Percentiles rank a stretch among this genome's conserved stretches.
Conservation (phyloP, 2,797 vertebrate species). For the Phyllotis vaccarum region DNA sequence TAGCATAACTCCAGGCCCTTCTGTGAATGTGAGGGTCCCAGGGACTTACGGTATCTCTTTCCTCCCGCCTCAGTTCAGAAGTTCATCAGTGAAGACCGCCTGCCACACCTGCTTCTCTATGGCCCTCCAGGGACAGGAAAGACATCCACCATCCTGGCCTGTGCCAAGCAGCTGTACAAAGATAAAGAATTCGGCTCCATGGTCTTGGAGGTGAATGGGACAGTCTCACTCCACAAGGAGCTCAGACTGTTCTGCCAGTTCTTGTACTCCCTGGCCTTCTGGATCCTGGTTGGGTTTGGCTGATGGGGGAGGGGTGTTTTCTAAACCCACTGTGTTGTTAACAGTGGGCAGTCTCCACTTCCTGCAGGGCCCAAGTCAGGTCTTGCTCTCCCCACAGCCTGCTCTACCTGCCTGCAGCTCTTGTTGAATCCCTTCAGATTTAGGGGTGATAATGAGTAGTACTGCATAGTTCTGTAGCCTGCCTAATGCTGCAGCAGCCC, state of each 20-base stretch:
- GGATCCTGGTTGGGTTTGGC: background rate
- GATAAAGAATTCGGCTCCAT: conserved; percentile 96
- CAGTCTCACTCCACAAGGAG: background rate
- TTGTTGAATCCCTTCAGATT: background rate
- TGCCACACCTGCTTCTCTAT: conserved; percentile 97
- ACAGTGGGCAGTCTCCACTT: background rate
- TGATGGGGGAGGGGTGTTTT: background rate
- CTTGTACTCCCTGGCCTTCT: background rate
- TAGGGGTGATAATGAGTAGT: background rate
- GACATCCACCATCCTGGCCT: conserved; percentile 97
- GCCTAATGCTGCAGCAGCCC: background rate
- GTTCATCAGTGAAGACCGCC: conserved; percentile 96
- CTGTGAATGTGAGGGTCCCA: background rate
- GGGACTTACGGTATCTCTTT: conserved; percentile 15
- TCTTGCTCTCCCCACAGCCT: background rate
- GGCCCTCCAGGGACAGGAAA: conserved; percentile 98
- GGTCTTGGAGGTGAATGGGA: conserved; percentile 95
- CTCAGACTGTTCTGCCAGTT: background rate
- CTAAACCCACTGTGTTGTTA: background rate
- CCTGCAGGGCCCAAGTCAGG: background rate
- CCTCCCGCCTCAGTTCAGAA: conserved; percentile 91
- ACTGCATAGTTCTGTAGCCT: background rate
- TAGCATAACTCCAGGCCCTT: background rate
- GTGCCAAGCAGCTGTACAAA: conserved; percentile 95
- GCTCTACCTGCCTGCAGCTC: background rate